Evolutionary conservation across 2,113 vertebrate genomes (phyloP).

Genomic region (Xyrauchen texanus): DNA sequence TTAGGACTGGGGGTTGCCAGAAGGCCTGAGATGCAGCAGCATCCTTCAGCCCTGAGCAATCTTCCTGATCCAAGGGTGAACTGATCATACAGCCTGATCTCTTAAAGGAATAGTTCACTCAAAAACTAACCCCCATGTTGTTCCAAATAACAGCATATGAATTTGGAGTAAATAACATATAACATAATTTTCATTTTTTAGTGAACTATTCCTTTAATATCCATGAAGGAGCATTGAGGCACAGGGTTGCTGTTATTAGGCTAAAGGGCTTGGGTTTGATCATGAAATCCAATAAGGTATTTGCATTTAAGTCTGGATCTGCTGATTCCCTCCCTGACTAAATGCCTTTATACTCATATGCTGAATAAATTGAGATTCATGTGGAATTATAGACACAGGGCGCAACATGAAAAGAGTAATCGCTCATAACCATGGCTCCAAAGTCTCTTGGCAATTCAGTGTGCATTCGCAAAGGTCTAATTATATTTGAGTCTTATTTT

Average conservation of each 20-base stretch:
- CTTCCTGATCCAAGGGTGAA: neutral
- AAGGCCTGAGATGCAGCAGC: neutral
- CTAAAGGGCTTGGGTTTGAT: conserved; percentile 19
- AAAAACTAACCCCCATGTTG: too few relatives aligned
- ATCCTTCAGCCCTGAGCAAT: neutral
- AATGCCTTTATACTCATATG: neutral
- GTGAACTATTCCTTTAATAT: neutral
- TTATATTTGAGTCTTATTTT: conserved; percentile 32
- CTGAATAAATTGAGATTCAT: conserved; percentile 14
- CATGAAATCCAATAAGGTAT: conserved; percentile 3
- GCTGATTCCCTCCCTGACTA: conserved; percentile 10
- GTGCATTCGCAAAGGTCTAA: conserved; percentile 30
- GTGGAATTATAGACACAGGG: neutral
- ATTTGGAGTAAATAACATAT: too few relatives aligned
- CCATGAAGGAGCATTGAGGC: neutral
- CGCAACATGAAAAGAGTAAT: conserved; percentile 19
- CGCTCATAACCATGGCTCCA: neutral
- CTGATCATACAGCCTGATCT: conserved; percentile 19
- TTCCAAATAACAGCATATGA: too few relatives aligned
- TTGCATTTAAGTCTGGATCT: neutral
- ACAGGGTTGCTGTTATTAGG: neutral
- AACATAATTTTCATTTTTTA: too few relatives aligned
- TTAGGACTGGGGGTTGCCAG: conserved; percentile 6
- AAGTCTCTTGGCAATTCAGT: conserved; percentile 31
- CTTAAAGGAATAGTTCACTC: neutral